Evolutionary conservation across 2,888 invertebrate genomes (phyloP).

Genomic region (Linyphia triangularis): DNA sequence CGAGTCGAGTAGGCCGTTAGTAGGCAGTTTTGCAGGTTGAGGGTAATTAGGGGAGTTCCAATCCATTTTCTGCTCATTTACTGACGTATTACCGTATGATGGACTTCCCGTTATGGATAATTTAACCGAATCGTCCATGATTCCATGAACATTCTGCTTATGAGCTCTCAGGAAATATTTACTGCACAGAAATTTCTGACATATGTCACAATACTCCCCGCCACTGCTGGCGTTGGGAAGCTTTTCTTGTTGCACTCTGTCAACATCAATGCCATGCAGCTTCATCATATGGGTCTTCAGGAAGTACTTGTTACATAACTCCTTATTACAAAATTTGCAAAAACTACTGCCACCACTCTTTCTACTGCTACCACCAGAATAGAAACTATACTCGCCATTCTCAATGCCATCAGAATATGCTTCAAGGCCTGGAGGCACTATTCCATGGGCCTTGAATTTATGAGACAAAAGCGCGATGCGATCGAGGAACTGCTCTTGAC

Average conservation of each 20-base stretch:
- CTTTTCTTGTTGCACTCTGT: conserved; percentile 84
- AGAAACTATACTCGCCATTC: conserved; percentile 48
- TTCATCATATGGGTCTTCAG: conserved; percentile 99
- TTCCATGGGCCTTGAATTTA: conserved; percentile 63
- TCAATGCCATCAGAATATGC: conserved; percentile 29
- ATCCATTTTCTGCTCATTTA: conserved; percentile 57
- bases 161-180: conserved; percentile 98
- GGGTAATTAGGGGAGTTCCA: conserved; percentile 27
- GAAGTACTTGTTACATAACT: conserved; percentile 99
- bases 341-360: conserved; percentile 83
- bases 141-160: conserved; percentile 98
- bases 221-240: conserved; percentile 80
- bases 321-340: conserved; percentile 98
- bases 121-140: conserved; percentile 86
- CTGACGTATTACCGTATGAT: conserved; percentile 9
- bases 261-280: conserved; percentile 97
- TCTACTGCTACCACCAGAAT: neutral
- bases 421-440: conserved; percentile 49
- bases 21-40: conserved; percentile 24
- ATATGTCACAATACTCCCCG: conserved; percentile 96
- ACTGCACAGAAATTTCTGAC: conserved; percentile 98
- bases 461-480: conserved; percentile 35
- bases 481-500: conserved; percentile 63
- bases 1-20: neutral
- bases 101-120: conserved; percentile 9